A percentile compares a stretch with the other conserved stretches of the same genome.
Evolutionary conservation across 2,113 vertebrate genomes (phyloP).

Genomic region (Riparia riparia): DNA sequence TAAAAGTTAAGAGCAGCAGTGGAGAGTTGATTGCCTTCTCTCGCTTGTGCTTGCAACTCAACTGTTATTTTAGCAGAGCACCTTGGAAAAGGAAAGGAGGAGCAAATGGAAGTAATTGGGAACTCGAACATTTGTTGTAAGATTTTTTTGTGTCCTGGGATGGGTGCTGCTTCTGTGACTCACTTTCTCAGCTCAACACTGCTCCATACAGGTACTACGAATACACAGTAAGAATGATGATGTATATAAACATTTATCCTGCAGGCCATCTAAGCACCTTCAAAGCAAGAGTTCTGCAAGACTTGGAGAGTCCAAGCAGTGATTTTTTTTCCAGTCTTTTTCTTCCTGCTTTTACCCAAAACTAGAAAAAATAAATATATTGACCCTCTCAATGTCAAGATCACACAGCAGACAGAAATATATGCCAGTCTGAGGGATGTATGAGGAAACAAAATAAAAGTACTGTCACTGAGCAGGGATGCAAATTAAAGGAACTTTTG

Average conservation of each 20-base stretch:
- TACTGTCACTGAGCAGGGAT: rapidly evolving
- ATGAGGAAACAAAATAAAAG: background rate
- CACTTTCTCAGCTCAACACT: background rate
- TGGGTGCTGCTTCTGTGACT: background rate
- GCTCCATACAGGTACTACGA: background rate
- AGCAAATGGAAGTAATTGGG: background rate
- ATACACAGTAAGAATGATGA: background rate
- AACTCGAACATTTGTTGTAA: background rate
- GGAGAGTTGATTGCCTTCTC: background rate
- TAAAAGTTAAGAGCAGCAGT: background rate
- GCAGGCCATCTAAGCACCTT: background rate
- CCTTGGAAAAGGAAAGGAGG: background rate
- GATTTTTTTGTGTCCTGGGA: background rate
- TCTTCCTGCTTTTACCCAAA: background rate
- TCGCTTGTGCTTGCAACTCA: background rate
- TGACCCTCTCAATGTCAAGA: background rate
- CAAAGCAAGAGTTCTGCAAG: background rate
- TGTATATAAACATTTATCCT: background rate
- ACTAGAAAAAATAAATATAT: too few relatives aligned
- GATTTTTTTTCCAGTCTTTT: background rate
- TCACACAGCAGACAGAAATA: background rate
- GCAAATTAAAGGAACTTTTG: conserved; percentile 20
- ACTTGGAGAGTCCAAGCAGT: background rate
- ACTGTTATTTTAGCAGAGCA: background rate
- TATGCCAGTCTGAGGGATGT: background rate